Conservation (phyloP, 2,888 invertebrate genomes). For the Hedya salicella region DNA sequence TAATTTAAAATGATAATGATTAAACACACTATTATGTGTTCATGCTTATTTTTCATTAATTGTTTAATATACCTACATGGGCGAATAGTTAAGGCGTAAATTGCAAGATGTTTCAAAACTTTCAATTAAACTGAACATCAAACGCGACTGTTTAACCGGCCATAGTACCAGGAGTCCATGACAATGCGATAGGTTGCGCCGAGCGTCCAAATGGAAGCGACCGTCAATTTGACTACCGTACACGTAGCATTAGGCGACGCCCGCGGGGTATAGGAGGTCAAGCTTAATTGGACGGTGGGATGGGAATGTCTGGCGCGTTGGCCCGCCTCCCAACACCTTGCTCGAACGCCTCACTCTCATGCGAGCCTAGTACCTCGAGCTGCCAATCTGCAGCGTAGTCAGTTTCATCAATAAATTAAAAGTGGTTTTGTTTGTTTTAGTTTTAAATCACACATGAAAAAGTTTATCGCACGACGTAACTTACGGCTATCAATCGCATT, state of each 20-base stretch:
- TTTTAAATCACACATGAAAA: slow-evolving; percentile 17
- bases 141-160: slow-evolving; percentile 59
- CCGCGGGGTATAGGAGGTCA: slow-evolving; percentile 68
- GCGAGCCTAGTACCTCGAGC: slow-evolving; percentile 74
- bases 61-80: background rate
- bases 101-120: slow-evolving; percentile 7
- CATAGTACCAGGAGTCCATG: slow-evolving; percentile 71
- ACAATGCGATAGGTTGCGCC: slow-evolving; percentile 59
- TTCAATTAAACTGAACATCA: slow-evolving; percentile 41
- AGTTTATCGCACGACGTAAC: slow-evolving; percentile 12
- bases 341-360: slow-evolving; percentile 78
- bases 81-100: slow-evolving; percentile 1
- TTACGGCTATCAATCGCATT: slow-evolving; percentile 25
- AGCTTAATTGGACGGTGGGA: slow-evolving; percentile 73
- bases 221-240: slow-evolving; percentile 56
- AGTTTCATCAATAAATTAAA: slow-evolving; percentile 20
- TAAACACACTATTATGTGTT: too few relatives aligned
- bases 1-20: too few relatives aligned
- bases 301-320: slow-evolving; percentile 78
- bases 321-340: slow-evolving; percentile 78
- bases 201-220: slow-evolving; percentile 61
- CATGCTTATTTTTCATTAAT: background rate
- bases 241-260: slow-evolving; percentile 57
- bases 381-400: slow-evolving; percentile 52
- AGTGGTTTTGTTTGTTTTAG: slow-evolving; percentile 6